Conservation (phyloP, 64 coral and sea anemone species). For the Dendrophyllia cribrosa region DNA sequence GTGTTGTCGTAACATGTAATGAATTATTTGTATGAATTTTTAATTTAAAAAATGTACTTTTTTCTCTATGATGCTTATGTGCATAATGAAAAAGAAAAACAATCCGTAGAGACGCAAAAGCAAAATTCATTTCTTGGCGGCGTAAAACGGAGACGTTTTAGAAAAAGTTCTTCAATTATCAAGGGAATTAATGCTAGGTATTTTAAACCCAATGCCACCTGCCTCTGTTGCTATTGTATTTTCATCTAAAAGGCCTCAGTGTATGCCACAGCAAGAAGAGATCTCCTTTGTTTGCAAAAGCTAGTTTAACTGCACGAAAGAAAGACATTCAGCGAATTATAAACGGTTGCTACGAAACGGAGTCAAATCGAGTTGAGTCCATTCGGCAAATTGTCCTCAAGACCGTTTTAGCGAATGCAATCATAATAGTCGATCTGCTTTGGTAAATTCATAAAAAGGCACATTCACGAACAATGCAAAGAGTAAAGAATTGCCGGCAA, state of each 20-base stretch:
- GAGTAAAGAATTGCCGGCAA: constrained; percentile 9
- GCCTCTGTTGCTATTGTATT: constrained; percentile 7
- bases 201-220: constrained; percentile 39
- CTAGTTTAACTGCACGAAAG: background rate
- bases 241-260: background rate
- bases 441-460: constrained; percentile 7
- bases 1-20: constrained; percentile 37
- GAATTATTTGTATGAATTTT: constrained; percentile 52
- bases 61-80: background rate
- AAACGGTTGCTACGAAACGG: background rate
- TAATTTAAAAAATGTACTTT: constrained; percentile 40
- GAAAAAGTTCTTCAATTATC: background rate
- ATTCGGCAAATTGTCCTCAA: constrained; percentile 2
- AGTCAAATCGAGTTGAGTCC: constrained; percentile 1
- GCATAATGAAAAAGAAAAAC: background rate
- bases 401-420: constrained; percentile 3
- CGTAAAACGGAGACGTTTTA: background rate
- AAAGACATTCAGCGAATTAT: constrained; percentile 24
- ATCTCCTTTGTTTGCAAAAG: constrained; percentile 9
- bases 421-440: background rate
- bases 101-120: background rate
- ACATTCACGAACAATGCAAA: constrained; percentile 36
- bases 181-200: constrained; percentile 1
- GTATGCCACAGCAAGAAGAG: background rate
- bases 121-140: background rate